A percentile compares a stretch with the other conserved stretches of the same genome.
Evolutionary conservation across 2,888 invertebrate species (phyloP).

Genomic region (Aphelenchoides bicaudatus): DNA sequence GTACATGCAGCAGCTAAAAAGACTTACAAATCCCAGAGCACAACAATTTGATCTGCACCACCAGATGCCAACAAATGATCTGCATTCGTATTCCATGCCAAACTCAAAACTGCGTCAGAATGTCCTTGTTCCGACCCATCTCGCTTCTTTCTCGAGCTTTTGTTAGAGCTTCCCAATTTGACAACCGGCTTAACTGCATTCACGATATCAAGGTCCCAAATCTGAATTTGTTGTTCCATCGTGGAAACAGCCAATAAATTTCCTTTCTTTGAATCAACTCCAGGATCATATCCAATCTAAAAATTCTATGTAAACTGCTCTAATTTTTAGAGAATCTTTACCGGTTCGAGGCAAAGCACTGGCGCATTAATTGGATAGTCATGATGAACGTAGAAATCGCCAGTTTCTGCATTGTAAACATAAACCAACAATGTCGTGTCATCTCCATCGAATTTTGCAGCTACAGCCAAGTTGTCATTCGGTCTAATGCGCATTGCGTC

Average conservation of each 20-base stretch:
- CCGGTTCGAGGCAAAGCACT: slow-evolving; percentile 85
- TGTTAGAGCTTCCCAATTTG: slow-evolving; percentile 65
- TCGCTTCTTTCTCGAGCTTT: slow-evolving; percentile 34
- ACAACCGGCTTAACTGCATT: slow-evolving; percentile 84
- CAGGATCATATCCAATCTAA: slow-evolving; percentile 81
- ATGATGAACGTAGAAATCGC: slow-evolving; percentile 84
- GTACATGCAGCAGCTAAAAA: too few species aligned
- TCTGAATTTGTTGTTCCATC: slow-evolving; percentile 84
- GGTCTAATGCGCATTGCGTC: slow-evolving; percentile 85
- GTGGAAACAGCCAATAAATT: slow-evolving; percentile 87
- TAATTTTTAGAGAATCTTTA: too few species aligned
- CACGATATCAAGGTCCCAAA: slow-evolving; percentile 94
- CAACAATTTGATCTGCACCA: slow-evolving; percentile 78
- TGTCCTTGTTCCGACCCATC: slow-evolving; percentile 67
- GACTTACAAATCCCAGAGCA: slow-evolving; percentile 94
- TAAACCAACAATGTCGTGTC: slow-evolving; percentile 52
- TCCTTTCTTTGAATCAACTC: slow-evolving; percentile 68
- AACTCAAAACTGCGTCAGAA: slow-evolving; percentile 80
- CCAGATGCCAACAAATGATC: slow-evolving; percentile 80
- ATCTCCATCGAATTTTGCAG: slow-evolving; percentile 77
- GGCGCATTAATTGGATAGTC: slow-evolving; percentile 83
- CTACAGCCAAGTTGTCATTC: slow-evolving; percentile 80
- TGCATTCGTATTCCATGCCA: slow-evolving; percentile 77
- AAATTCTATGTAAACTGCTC: too few species aligned
- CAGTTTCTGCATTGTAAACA: slow-evolving; percentile 85